These are phyloP conservation scores for Tarsius wallacei DNA, from an alignment of 2,797 vertebrate genomes.

Conservation along the genomic window DNA sequence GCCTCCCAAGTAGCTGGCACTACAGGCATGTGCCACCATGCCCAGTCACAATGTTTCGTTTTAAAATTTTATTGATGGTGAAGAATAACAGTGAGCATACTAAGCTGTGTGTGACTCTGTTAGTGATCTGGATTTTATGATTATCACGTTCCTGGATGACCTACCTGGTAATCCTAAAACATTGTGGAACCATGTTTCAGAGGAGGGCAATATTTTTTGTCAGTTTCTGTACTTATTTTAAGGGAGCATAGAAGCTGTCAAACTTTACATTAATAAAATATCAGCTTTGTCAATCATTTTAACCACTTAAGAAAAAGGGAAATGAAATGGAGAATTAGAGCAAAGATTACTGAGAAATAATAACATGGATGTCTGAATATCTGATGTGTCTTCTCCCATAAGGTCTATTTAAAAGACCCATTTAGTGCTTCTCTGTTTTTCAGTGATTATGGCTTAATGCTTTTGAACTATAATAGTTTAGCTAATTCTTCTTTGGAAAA, in stretches of 20 bases:
- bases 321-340: slow-evolving; percentile 67
- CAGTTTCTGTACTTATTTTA: slow-evolving; percentile 18
- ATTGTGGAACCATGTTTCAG: background rate
- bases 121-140: background rate
- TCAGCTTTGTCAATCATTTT: slow-evolving; percentile 66
- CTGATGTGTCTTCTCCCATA: background rate
- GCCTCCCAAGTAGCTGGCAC: background rate
- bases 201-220: background rate
- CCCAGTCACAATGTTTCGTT: background rate
- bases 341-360: slow-evolving; percentile 57
- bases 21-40: background rate
- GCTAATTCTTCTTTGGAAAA: slow-evolving; percentile 57
- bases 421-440: slow-evolving; percentile 51
- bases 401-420: slow-evolving; percentile 46
- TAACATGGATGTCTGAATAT: slow-evolving; percentile 27
- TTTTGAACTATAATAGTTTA: slow-evolving; percentile 58
- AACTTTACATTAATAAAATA: slow-evolving; percentile 34
- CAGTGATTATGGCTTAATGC: background rate
- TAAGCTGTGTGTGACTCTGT: background rate
- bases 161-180: background rate
- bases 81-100: background rate
- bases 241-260: background rate
- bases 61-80: background rate
- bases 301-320: slow-evolving; percentile 62
- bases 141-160: background rate